Evolutionary conservation across 2,797 vertebrate species (phyloP), one percentile per base, ranked within the genome.

Genomic region (Clarias fuscus): DNA sequence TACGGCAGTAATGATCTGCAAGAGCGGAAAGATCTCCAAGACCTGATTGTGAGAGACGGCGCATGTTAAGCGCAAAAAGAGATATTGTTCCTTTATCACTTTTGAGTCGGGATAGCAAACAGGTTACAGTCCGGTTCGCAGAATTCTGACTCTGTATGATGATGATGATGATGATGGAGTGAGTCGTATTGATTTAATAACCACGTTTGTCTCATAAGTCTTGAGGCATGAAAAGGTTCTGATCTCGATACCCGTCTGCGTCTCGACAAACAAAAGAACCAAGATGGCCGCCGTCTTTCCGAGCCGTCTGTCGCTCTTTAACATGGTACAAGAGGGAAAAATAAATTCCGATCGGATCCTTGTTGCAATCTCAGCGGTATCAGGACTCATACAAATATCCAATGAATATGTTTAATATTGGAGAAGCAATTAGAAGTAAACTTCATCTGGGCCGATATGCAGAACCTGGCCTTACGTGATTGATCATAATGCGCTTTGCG

Each of bases 261-360:
- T 83, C 83, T 83, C 22, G 13, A 65, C 83, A 56, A 84, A 90
- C 87, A 87, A 88, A 86, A 86, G 87, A 68, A 68, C 64, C 79
- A 68, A 90, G 80, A 87, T 84, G 76, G 58, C 82, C 7, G 75
- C 56, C 43, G 65, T 40, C 20, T 48, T 75, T 37, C 71, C 40
- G 64, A 71, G 82, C 48, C 8, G 80, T 68, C 33, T 4, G 33
- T 24, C 30, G 3, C 53, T 77, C 53, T 58, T 30, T 33, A 7
- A 30, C 20, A 58, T 56, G n/a, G 17, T 33, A 56, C n/a, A 18
- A 4, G 37, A 40, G 37, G 7, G 7, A 24, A 15, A 71, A 48
- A 43, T n/a, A 73, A 3, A 0, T 27, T 2, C 33, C 33, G 43
- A n/a, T 17, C 24, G 22, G 10, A 18, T 22, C 56, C 8, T 0